Evolutionary conservation across 2,888 invertebrate genomes (phyloP), one percentile per base, ranked within the genome.

Genomic region (Masnerella sp.): DNA sequence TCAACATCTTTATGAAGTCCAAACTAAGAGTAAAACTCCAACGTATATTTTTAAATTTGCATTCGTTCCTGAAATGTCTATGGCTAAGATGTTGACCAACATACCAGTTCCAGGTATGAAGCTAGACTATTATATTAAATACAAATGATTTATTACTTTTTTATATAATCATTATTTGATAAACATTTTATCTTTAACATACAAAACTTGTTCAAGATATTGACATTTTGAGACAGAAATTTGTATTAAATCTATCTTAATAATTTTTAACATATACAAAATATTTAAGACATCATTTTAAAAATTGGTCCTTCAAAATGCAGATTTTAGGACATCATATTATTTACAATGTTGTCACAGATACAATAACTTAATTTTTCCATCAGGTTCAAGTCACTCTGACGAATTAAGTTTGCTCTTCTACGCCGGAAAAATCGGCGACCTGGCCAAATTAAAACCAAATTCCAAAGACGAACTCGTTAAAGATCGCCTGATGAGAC

Each of bases 401-500:
- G 67, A 67, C 8, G 56, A 67, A 0, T 15, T 67, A 2, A 11
- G 0, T 3, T 0, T 11, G 8, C 14, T 67, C 14, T 67, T 67
- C 58, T 30, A 30, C 9, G 0, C 15, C 8, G 49, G 49, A 15
- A 49, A 40, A 18, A 15, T 40, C 3, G 34, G 34, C 0, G 22
- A 30, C 4, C 0, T 11, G 8, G 40, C 3, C 3, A 49, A 12
- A 7, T 11, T 34, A 5, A 67, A 74, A 8, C 32, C 77, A 12
- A 77, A 79, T 14, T 77, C 83, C 0, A 79, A 77, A 12, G 83
- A 84, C 49, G 74, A 77, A 9, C n/a, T 68, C 2, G 62, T 76
- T 2, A 75, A 80, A 67, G 70, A 84, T 52, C 78, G 80, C 36
- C 18, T 84, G 42, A 82, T 81, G 5, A 69, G 51, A 11, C 75